A percentile compares a stretch with the other conserved stretches of the same genome.
Conservation (phyloP, 2,888 invertebrate genomes). For the Lithosia quadra region DNA sequence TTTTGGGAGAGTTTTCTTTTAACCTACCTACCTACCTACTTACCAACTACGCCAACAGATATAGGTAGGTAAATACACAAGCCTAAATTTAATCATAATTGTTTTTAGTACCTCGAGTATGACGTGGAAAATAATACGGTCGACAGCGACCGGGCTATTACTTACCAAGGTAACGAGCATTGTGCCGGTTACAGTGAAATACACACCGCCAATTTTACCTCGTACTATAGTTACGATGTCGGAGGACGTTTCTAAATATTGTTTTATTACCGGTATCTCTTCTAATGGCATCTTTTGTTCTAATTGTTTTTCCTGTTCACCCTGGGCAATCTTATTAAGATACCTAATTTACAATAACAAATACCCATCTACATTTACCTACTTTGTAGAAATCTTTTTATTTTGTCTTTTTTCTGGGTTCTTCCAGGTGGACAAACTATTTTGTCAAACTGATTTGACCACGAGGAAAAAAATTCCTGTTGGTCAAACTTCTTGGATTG, state of each 20-base stretch:
- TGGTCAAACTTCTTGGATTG: no score
- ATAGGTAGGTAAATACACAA: not conserved
- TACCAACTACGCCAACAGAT: not conserved
- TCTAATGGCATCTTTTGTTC: constrained; percentile 27
- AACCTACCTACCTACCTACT: no score
- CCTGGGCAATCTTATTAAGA: not conserved
- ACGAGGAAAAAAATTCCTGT: no score
- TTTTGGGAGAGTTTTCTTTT: no score
- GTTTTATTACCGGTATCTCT: constrained; percentile 31
- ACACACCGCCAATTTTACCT: constrained; percentile 23
- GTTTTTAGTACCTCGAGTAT: not conserved
- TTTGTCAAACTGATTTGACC: no score
- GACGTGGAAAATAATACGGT: constrained; percentile 59
- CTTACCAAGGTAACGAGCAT: constrained; percentile 62
- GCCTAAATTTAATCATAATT: not conserved
- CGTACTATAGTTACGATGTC: constrained; percentile 23
- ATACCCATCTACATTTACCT: not conserved
- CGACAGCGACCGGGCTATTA: constrained; percentile 61
- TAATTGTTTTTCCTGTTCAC: constrained; percentile 29
- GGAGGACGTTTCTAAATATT: constrained; percentile 18
- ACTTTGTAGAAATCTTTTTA: not conserved
- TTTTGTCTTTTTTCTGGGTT: no score
- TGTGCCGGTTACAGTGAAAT: constrained; percentile 27
- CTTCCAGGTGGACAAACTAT: no score
- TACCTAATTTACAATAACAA: not conserved